Conservation (phyloP, 2,113 vertebrate genomes). For the Triplophysa tibetana region DNA sequence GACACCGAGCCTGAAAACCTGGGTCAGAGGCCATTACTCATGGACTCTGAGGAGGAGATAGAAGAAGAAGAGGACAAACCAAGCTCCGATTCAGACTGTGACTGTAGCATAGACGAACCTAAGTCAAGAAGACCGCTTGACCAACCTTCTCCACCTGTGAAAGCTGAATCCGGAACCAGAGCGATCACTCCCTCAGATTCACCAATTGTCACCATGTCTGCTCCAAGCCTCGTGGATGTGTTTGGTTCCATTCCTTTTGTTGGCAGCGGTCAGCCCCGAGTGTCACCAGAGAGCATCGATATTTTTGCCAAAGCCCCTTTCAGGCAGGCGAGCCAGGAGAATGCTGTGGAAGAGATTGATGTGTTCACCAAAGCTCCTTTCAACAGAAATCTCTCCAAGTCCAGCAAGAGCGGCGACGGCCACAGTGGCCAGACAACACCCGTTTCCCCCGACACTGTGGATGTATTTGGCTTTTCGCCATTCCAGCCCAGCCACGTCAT, state of each 20-base stretch:
- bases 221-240: constrained; percentile 74
- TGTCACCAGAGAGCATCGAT: constrained; percentile 56
- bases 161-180: constrained; percentile 46
- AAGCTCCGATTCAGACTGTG: constrained; percentile 88
- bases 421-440: constrained; percentile 69
- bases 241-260: constrained; percentile 91
- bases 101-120: constrained; percentile 68
- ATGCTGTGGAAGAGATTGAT: constrained; percentile 83
- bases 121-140: constrained; percentile 45
- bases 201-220: constrained; percentile 12
- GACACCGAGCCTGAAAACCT: constrained; percentile 87
- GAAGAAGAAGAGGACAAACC: constrained; percentile 88
- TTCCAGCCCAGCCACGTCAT: constrained; percentile 78
- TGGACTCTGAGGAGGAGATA: constrained; percentile 93
- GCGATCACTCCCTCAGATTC: constrained; percentile 39
- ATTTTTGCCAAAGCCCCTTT: constrained; percentile 68
- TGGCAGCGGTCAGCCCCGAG: constrained; percentile 58
- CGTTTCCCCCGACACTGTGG: constrained; percentile 72
- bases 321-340: constrained; percentile 63
- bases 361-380: constrained; percentile 97
- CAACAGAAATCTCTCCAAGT: constrained; percentile 77
- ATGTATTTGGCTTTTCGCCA: constrained; percentile 88
- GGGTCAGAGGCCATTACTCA: constrained; percentile 91
- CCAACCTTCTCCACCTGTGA: constrained; percentile 49
- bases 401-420: constrained; percentile 59